Conservation (phyloP, 2,888 invertebrate species). For the Melangyna quadrimaculata region DNA sequence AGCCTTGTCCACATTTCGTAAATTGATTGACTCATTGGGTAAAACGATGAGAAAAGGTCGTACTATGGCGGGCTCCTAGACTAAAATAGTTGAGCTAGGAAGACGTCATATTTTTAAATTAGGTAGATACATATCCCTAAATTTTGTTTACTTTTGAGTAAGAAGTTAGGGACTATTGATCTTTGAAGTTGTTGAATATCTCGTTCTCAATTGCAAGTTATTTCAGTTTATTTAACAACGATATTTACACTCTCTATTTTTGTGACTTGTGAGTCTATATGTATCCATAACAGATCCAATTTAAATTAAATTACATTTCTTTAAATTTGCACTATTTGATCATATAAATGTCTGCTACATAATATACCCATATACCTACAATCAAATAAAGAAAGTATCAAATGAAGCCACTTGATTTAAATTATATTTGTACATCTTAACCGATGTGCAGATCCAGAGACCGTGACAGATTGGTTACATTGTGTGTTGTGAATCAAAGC, state of each 20-base stretch:
- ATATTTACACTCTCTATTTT: not conserved
- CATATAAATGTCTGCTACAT: not conserved
- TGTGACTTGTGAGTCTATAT: not conserved
- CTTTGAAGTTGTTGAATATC: no score
- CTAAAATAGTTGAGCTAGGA: no score
- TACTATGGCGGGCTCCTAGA: no score
- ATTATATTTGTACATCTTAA: conserved; percentile 41
- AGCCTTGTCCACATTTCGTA: no score
- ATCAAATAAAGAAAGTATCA: conserved; percentile 47
- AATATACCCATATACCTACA: not conserved
- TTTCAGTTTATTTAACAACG: not conserved
- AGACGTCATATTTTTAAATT: no score
- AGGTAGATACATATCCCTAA: no score
- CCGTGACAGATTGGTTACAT: conserved; percentile 54
- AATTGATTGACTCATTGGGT: no score
- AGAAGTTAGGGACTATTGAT: no score
- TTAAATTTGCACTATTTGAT: not conserved
- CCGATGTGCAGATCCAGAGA: conserved; percentile 27
- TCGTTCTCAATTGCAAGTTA: not conserved
- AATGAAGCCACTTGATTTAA: conserved; percentile 38
- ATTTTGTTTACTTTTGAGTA: no score
- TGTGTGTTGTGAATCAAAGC: conserved; percentile 19
- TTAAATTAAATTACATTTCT: not conserved
- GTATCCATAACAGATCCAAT: not conserved
- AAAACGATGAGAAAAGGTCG: no score